Evolutionary conservation across 2,113 vertebrate species (phyloP), one percentile per base, ranked within the genome.

Genomic region (Pelusios castaneus): DNA sequence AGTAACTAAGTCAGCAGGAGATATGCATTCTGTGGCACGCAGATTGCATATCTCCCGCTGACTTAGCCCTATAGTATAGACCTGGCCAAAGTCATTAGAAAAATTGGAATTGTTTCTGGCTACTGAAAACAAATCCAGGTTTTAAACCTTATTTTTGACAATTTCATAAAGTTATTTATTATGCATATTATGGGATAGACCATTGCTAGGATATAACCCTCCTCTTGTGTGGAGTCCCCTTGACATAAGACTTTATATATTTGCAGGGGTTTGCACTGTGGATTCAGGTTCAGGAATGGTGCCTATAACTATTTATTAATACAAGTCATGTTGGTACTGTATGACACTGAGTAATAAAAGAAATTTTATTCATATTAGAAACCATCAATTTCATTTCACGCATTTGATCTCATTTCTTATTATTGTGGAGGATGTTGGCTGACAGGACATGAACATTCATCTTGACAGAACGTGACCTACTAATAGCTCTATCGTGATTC

Each of bases 211-310:
- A 63, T 34, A 63, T 6, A 34, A 10, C 56, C 56, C 31, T 63
- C 31, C 31, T 6, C 31, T 60, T 63, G 19, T 22, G n/a, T 38
- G n/a, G 21, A 70, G n/a, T 38, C n/a, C 67, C 21, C 31, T 70
- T 70, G 34, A 70, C 9, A n/a, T 34, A 73, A n/a, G 38, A 73
- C 38, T 73, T 41, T 73, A n/a, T 21, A 41, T 41, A 41, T 2
- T 24, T 73, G 38, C 70, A 24, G 38, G 38, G 21, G 56, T 58
- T 82, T 82, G 87, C 73, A 47, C 47, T 47, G 94, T 85, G 0
- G 80, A 77, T 92, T 94, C 78, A 89, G 10, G 89, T 89, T 89
- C 80, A 79, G 94, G 34, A 34, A 43, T 92, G 83, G 19, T 51
- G 82, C 80, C 63, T 78, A 19, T 4, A 91, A 86, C 63, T 86